These are phyloP conservation scores for Craniophora ligustri DNA, from an alignment of 2,888 invertebrate species.

Conservation along the genomic window DNA sequence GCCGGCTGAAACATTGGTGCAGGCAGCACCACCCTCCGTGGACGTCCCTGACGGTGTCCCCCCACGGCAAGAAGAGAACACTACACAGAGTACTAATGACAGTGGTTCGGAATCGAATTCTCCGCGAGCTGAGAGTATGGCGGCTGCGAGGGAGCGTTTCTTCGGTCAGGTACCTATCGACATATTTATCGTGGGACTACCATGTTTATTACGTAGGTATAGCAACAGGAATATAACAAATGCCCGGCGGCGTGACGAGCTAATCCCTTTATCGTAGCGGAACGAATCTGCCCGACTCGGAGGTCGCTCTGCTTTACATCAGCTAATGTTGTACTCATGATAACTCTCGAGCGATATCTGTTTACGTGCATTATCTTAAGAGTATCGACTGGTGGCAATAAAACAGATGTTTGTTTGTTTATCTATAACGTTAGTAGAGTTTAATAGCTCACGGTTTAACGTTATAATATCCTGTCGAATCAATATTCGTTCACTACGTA, in stretches of 20 bases:
- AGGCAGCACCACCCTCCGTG: slow-evolving; percentile 63
- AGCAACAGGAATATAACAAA: slow-evolving; percentile 65
- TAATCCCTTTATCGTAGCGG: slow-evolving; percentile 82
- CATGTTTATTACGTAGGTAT: slow-evolving; percentile 55
- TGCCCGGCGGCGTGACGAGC: slow-evolving; percentile 67
- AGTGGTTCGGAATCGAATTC: slow-evolving; percentile 65
- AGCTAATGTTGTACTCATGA: slow-evolving; percentile 68
- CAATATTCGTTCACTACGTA: not conserved
- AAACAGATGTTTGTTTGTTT: slow-evolving; percentile 70
- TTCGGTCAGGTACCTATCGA: slow-evolving; percentile 78
- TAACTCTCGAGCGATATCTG: slow-evolving; percentile 70
- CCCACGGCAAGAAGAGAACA: slow-evolving; percentile 49
- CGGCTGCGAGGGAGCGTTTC: slow-evolving; percentile 83
- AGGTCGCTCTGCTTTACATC: slow-evolving; percentile 79
- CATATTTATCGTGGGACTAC: slow-evolving; percentile 21
- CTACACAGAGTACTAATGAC: slow-evolving; percentile 43
- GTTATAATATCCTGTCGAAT: slow-evolving; percentile 8
- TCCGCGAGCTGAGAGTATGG: slow-evolving; percentile 76
- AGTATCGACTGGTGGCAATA: slow-evolving; percentile 58
- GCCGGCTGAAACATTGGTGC: slow-evolving; percentile 69
- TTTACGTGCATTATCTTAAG: slow-evolving; percentile 64
- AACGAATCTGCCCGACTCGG: slow-evolving; percentile 72
- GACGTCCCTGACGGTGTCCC: slow-evolving; percentile 53
- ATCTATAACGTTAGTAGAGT: slow-evolving; percentile 47
- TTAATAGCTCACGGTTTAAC: slow-evolving; percentile 28